These are phyloP conservation scores for Merops nubicus DNA, from an alignment of 2,113 vertebrate genomes.

Conservation along the genomic window DNA sequence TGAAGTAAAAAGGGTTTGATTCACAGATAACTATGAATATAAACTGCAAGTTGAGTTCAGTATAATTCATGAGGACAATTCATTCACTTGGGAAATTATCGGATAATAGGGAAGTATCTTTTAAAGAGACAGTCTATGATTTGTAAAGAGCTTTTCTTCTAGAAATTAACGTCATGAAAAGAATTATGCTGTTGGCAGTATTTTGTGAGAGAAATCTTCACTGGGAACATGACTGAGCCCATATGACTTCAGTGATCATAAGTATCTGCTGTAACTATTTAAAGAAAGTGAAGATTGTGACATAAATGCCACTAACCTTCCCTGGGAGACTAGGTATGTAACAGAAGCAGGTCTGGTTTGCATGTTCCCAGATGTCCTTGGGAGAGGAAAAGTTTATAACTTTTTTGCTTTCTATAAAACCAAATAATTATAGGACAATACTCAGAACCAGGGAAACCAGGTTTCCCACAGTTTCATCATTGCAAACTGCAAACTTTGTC, in stretches of 20 bases:
- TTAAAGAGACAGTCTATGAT: not conserved
- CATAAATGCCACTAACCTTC: not conserved
- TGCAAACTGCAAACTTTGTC: not conserved
- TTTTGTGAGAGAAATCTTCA: not conserved
- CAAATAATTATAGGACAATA: not conserved
- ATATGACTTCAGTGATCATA: not conserved
- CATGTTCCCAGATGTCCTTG: not conserved
- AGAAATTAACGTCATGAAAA: not conserved
- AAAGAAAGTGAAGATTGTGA: not conserved
- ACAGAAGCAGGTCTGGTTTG: not conserved
- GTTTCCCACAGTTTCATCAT: not conserved
- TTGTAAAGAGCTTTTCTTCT: not conserved
- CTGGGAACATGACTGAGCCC: not conserved
- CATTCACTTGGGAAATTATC: not conserved
- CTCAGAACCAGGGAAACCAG: not conserved
- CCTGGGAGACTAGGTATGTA: not conserved
- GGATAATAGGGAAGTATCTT: not conserved
- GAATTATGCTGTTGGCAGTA: not conserved
- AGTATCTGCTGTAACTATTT: not conserved
- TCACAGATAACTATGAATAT: not conserved
- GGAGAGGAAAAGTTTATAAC: not conserved
- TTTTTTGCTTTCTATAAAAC: not conserved
- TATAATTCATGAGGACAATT: not conserved
- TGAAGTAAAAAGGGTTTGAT: not conserved
- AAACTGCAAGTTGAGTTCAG: not conserved